These are phyloP conservation scores for Tapirus terrestris DNA, from an alignment of 2,113 vertebrate genomes.

Conservation along the genomic window DNA sequence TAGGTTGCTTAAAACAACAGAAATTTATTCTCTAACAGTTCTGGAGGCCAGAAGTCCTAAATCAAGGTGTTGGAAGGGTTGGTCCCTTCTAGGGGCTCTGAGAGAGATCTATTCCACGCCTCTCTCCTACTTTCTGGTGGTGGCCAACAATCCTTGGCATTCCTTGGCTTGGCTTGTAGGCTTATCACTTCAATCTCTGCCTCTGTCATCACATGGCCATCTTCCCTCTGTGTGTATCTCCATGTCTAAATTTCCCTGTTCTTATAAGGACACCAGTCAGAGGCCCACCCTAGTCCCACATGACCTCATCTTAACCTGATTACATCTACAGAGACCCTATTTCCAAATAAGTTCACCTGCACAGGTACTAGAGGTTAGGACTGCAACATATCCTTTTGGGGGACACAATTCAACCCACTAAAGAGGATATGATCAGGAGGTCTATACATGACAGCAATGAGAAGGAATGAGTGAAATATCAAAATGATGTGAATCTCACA, in stretches of 20 bases:
- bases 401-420: neutral
- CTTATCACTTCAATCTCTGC: neutral
- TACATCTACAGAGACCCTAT: neutral
- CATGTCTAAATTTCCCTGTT: neutral
- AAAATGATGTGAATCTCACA: neutral
- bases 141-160: neutral
- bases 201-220: neutral
- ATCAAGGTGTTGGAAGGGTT: neutral
- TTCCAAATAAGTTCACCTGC: constrained; percentile 32
- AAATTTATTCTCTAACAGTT: constrained; percentile 10
- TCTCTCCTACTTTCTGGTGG: neutral
- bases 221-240: neutral
- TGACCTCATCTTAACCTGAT: neutral
- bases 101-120: neutral
- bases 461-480: neutral
- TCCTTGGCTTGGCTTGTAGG: neutral
- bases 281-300: neutral
- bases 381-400: neutral
- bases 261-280: neutral
- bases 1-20: neutral
- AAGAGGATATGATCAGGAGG: neutral
- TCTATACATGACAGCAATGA: neutral
- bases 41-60: neutral
- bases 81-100: neutral
- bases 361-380: neutral